Percentiles rank a stretch among this genome's conserved stretches.
phyloP scores from a whole-genome alignment of 2,113 vertebrate genomes.

The Crocuta crocuta region DNA sequence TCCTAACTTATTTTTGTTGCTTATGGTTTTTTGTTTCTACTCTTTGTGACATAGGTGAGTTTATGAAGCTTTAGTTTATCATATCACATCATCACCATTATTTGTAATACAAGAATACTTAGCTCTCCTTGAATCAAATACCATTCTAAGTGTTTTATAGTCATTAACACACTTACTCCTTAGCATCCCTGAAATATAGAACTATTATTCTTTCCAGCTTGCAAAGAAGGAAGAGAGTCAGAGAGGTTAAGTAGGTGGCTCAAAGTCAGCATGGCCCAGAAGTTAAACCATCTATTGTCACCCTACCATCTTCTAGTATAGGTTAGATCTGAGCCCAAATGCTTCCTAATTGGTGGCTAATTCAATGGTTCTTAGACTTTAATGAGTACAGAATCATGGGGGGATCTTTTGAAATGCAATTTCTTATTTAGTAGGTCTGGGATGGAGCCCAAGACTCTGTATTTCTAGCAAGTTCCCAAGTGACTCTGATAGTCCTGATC shows the following conservation, averaged over 20 bases:
- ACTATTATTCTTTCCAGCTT: neutral
- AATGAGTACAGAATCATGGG: neutral
- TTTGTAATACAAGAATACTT: neutral
- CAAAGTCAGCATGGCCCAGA: neutral
- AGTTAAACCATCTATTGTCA: neutral
- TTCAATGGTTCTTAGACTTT: neutral
- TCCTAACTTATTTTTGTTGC: neutral
- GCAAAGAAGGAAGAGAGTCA: neutral
- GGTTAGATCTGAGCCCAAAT: neutral
- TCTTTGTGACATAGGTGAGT: neutral
- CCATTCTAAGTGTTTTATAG: neutral
- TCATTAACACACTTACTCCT: neutral
- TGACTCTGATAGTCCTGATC: neutral
- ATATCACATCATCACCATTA: neutral
- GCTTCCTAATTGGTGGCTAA: neutral
- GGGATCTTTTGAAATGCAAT: neutral
- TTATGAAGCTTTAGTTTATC: neutral
- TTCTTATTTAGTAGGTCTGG: neutral
- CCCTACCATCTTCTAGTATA: neutral
- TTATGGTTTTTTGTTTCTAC: neutral
- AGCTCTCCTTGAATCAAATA: neutral
- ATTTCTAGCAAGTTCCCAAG: neutral
- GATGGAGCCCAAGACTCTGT: neutral
- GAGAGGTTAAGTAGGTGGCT: neutral
- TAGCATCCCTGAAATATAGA: neutral